These are phyloP conservation scores for Equus quagga DNA, from an alignment of 2,113 vertebrate species.

Conservation along the genomic window DNA sequence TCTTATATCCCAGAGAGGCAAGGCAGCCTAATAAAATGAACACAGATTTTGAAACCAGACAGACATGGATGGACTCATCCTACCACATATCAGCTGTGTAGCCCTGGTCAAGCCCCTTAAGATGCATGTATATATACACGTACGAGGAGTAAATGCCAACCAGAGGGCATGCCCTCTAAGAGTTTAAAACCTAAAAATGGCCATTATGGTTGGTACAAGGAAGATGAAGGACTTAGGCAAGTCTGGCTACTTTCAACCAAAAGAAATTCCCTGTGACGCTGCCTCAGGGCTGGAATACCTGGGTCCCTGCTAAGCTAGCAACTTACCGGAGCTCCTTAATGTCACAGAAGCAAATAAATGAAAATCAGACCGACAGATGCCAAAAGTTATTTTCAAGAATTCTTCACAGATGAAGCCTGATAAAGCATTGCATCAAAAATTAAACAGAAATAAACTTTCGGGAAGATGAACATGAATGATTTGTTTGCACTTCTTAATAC, in stretches of 20 bases:
- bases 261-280: slow-evolving; percentile 37
- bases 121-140: neutral
- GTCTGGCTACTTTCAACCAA: neutral
- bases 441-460: slow-evolving; percentile 59
- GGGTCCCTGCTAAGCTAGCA: neutral
- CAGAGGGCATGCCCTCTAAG: neutral
- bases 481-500: slow-evolving; percentile 81
- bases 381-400: slow-evolving; percentile 60
- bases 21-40: slow-evolving; percentile 45
- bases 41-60: neutral
- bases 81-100: neutral
- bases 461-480: slow-evolving; percentile 73
- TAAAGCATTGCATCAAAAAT: slow-evolving; percentile 10
- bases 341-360: slow-evolving; percentile 43
- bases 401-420: slow-evolving; percentile 13
- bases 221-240: neutral
- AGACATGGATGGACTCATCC: neutral
- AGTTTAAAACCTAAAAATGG: neutral
- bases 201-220: neutral
- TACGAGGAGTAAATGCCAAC: neutral
- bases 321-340: neutral
- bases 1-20: neutral
- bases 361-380: neutral
- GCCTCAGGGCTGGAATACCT: neutral
- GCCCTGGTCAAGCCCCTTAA: neutral